Base-by-base conservation (phyloP, 2,797 vertebrate species). In the Fringilla coelebs region DNA sequence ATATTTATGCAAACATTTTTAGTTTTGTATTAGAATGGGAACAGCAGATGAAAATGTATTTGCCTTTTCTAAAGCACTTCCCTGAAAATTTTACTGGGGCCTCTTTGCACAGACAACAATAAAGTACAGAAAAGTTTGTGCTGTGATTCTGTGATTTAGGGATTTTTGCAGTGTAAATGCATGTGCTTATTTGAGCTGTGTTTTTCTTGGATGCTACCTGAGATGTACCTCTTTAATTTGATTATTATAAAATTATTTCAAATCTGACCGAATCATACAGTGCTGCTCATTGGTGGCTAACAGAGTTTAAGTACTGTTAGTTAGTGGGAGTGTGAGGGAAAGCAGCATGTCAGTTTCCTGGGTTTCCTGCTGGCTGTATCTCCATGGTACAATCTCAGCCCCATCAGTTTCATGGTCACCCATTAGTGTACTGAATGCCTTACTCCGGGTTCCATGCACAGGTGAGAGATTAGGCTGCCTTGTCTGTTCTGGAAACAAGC, bases 141-240 rank as follows among this genome's bases (percentile, higher is more conserved):
- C 38, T 63, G 15, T 4, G 38, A 43, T 65, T 82, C 48, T 22
- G 17, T 60, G 22, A 29, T 54, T 72, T 65, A 55, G 22, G 10
- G 6, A 0, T 8, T 62, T 88, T 67, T 51, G 2, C 40, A 8
- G 3, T 48, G 49, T 29, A 84, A 71, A 38, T n/a, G 10, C 3
- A 4, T 17, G 11, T 0, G 0, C 22, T 45, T 62, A 14, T 13
- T 51, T 58, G 43, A 58, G 20, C 36, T 79, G 13, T 6, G 1
- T 79, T 72, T 81, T 19, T 70, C 51, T 52, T 22, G 18, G 22
- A 43, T 79, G 22, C 22, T 71, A 20, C 28, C 36, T 36, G 65
- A 86, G 43, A 54, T 26, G 7, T 10, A 45, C 5, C 5, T 52
- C 68, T 67, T 48, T 2, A 31, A 51, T 88, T 31, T 48, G 38